phyloP scores from a whole-genome alignment of 2,797 vertebrate genomes.

The Prionace glauca region DNA sequence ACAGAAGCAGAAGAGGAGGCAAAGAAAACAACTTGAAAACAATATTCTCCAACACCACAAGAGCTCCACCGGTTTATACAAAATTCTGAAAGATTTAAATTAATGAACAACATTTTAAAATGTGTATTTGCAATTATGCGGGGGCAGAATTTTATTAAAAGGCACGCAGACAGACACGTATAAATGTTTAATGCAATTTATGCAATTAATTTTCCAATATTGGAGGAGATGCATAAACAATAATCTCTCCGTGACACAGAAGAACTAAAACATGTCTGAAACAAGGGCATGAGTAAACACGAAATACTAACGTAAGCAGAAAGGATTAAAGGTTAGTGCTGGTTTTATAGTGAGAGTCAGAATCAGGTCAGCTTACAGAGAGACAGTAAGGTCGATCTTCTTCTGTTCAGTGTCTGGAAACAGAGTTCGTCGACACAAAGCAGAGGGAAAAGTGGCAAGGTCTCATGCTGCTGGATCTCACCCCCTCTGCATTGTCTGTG shows the following conservation, averaged over 20 bases:
- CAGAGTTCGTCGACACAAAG: neutral
- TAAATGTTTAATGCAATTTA: constrained; percentile 16
- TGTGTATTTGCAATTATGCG: neutral
- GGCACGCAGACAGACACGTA: neutral
- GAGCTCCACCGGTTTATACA: neutral
- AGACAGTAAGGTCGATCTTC: neutral
- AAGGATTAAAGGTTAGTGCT: neutral
- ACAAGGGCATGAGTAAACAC: neutral
- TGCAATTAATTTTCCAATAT: neutral
- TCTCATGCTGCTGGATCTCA: neutral
- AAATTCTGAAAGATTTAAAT: neutral
- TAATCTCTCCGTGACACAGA: neutral
- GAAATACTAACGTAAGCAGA: neutral
- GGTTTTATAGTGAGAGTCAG: constrained; percentile 9
- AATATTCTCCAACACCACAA: neutral
- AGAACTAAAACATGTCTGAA: neutral
- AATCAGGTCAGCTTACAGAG: neutral
- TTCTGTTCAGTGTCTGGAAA: constrained; percentile 7
- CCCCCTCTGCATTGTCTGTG: neutral
- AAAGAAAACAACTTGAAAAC: neutral
- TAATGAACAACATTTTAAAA: neutral
- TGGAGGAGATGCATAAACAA: neutral
- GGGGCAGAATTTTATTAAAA: neutral
- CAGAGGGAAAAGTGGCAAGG: neutral
- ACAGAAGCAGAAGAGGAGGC: neutral